A percentile compares a stretch with the other conserved stretches of the same genome.
Conservation (phyloP, 1,140 invertebrate genomes). For the Brachystomella parvula region DNA sequence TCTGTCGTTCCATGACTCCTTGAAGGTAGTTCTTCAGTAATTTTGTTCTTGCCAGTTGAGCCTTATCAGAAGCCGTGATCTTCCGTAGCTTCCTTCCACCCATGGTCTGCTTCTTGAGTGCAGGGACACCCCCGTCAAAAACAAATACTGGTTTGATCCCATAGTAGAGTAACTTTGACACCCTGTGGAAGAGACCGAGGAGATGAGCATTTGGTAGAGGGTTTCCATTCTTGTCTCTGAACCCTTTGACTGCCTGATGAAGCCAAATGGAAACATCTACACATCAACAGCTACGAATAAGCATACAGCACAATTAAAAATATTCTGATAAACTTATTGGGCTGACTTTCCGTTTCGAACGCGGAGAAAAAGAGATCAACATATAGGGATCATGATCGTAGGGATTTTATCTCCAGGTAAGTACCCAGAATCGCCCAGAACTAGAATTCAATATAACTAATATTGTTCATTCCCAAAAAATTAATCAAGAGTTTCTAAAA, state of each 20-base stretch:
- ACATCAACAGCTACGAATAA: constrained; percentile 12
- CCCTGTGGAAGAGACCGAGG: constrained; percentile 78
- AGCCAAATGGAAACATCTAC: constrained; percentile 97
- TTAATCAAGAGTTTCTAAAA: too few relatives aligned
- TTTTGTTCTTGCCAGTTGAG: constrained; percentile 64
- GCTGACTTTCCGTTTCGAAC: too few relatives aligned
- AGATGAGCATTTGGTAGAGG: constrained; percentile 83
- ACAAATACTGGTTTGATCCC: constrained; percentile 96
- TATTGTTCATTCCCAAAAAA: too few relatives aligned
- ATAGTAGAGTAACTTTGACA: constrained; percentile 94
- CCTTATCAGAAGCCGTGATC: constrained; percentile 58
- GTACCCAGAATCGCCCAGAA: too few relatives aligned
- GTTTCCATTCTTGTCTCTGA: constrained; percentile 73
- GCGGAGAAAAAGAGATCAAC: too few relatives aligned
- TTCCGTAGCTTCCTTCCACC: constrained; percentile 66
- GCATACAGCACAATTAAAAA: not conserved
- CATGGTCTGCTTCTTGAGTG: constrained; percentile 87
- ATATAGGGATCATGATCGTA: too few relatives aligned
- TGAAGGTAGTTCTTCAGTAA: constrained; percentile 57
- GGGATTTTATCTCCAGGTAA: too few relatives aligned
- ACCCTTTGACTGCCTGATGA: constrained; percentile 92
- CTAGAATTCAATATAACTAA: too few relatives aligned
- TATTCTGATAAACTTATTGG: not conserved
- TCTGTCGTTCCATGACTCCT: constrained; percentile 25
- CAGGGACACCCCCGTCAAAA: constrained; percentile 81